Evolutionary conservation across 2,113 vertebrate species (phyloP).

Genomic region (Phasianus colchicus): DNA sequence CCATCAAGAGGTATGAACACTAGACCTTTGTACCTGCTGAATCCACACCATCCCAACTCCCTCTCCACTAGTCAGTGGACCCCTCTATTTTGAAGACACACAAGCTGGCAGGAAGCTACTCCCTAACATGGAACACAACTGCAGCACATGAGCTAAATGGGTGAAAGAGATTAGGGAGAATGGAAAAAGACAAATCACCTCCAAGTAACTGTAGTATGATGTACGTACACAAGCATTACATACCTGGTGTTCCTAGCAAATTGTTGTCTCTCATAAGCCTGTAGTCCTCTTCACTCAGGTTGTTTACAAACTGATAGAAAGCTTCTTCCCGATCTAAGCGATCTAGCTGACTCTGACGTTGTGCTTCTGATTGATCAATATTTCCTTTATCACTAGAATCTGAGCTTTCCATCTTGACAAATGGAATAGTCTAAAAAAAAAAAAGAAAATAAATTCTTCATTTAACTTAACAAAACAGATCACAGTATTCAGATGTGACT

Average conservation of each 20-base stretch:
- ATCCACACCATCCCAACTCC: not conserved
- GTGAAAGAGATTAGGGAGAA: not conserved
- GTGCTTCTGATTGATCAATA: constrained; percentile 90
- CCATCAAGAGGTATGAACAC: not conserved
- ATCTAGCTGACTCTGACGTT: constrained; percentile 92
- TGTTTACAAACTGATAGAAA: constrained; percentile 99
- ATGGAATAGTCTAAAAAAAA: constrained; percentile 74
- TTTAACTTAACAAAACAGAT: not conserved
- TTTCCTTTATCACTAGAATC: constrained; percentile 90
- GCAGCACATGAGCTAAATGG: not conserved
- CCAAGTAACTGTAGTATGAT: not conserved
- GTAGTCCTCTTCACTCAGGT: constrained; percentile 97
- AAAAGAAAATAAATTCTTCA: constrained; percentile 15
- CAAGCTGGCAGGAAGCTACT: not conserved
- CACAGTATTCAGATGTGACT: not conserved
- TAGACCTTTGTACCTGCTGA: not conserved
- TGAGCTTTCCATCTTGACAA: constrained; percentile 91
- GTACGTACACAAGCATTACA: not conserved
- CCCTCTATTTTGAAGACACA: not conserved
- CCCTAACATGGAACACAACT: not conserved
- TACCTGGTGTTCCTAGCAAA: constrained; percentile 96
- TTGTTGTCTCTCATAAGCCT: constrained; percentile 99
- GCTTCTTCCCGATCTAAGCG: constrained; percentile 94
- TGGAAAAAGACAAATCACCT: not conserved
- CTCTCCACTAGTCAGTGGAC: not conserved